Evolutionary conservation across 1,140 invertebrate species (phyloP), one percentile per base, ranked within the genome.

Genomic region (Drosophila lini): DNA sequence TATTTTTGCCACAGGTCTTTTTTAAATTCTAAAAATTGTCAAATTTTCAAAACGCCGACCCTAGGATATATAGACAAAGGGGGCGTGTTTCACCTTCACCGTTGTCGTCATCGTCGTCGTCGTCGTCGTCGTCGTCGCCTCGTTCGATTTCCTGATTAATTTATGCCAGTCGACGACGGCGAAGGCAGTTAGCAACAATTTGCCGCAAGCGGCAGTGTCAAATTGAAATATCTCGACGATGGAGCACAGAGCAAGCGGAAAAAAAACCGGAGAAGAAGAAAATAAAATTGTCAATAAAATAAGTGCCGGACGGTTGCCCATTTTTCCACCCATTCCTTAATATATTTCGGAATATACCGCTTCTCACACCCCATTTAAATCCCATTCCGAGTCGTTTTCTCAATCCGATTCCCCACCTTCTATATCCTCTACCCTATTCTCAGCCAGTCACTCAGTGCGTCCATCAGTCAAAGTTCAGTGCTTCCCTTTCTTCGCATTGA

Each of bases 61-160:
- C 64, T 70, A 69, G 82, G 81, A 85, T 47, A 84, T 50, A 63
- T 60, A 68, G 78, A 85, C 69, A 31, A 45, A 45, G 40, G 36
- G 32, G 40, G 22, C 10, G 28, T 42, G 28, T 42, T 53, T 53
- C 45, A 52, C 60, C 64, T 65, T 69, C 60, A 36, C 45, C 59
- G 19, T n/a, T 19, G 36, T 28, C 22, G 25, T 16, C 53, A 31
- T 10, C 10, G 34, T 13, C 60, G 52, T 58, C 52, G 25, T 16
- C 53, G 40, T 10, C 10, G 34, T 13, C 60, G 52, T 58, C 52
- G 71, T 64, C 55, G 70, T 41, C 60, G 68, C 74, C 71, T 60
- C 71, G 69, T 78, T 88, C 83, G 80, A 88, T 88, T 88, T 88
- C 83, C 83, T 88, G 84, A 88, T 88, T 88, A 89, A 88, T 88